A percentile compares a stretch with the other conserved stretches of the same genome.
Evolutionary conservation across 2,888 invertebrate genomes (phyloP).

Genomic region (Amiota mariae): DNA sequence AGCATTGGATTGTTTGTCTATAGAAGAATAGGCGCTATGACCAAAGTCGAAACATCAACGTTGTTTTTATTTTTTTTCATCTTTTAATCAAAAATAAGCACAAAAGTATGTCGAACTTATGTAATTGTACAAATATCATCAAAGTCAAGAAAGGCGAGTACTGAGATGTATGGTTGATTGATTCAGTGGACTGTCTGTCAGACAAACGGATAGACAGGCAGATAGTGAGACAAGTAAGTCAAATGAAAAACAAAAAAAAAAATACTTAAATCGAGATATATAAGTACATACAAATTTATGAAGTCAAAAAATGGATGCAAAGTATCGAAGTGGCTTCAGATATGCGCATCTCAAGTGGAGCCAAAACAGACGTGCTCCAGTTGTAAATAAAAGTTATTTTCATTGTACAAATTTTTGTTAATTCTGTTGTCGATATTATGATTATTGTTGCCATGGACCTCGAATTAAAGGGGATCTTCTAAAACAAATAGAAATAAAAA

Average conservation of each 20-base stretch:
- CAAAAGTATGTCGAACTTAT: conserved; percentile 2
- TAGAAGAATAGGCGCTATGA: no score
- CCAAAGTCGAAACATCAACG: no score
- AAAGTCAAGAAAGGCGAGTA: not conserved
- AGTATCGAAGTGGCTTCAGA: not conserved
- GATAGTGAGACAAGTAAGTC: not conserved
- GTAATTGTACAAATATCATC: conserved; percentile 4
- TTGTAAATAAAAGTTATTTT: conserved; percentile 57
- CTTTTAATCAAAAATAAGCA: no score
- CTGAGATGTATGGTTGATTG: not conserved
- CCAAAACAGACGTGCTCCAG: conserved; percentile 65
- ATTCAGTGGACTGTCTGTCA: not conserved
- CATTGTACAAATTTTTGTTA: conserved; percentile 7
- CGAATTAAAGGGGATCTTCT: no score
- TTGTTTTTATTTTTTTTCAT: no score
- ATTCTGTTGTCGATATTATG: not conserved
- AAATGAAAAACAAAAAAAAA: not conserved
- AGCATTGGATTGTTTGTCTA: no score
- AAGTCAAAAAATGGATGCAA: no score
- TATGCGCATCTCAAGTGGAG: conserved; percentile 33
- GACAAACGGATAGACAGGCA: not conserved
- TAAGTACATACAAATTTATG: no score
- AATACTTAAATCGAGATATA: not conserved
- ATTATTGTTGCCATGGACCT: no score
- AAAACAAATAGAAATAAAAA: no score